Base-by-base conservation (phyloP, 1,140 invertebrate genomes). In the Campoletis sonorensis region DNA sequence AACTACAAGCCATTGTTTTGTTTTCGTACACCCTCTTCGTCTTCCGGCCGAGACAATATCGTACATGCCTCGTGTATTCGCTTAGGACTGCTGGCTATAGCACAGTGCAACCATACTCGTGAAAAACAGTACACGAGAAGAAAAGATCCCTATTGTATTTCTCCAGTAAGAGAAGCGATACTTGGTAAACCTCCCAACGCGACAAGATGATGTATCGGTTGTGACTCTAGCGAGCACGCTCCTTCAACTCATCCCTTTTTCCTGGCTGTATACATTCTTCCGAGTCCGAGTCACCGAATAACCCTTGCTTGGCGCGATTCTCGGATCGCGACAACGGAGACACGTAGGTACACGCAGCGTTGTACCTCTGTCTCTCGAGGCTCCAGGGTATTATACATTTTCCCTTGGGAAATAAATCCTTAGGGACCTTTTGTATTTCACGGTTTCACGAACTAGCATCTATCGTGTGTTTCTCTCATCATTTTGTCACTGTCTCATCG, bases 201-300 rank as follows among this genome's bases (percentile, higher is more conserved):
- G 86, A 87, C 86, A 87, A 86, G 86, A 87, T 87, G 86, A 87
- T 87, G 86, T 83, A 87, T 87, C 79, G 86, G 49, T 86, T 87
- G 87, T 86, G 86, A 84, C 84, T 58, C 72, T 75, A 18, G 72
- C 72, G 13, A 40, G 26, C 72, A 18, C 54, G 72, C 45, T 75
- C 26, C 72, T 58, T 54, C 27, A 45, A 30, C 45, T 49, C 11
- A 45, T 45, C 18, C 27, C 21, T 58, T 51, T 51, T 75, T 15
- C 72, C 13, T 4, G 8, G 11, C 4, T 33, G 15, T 33, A 70
- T n/a, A 11, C 23, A 27, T 23, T 58, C 21, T 58, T n/a, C 2
- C 54, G 18, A 7, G 54, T n/a, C 18, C 54, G 40, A 45, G 40
- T 45, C 40, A 45, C 11, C 40, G 40, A 45, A 11, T 26, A 64